Evolutionary conservation across 2,888 invertebrate genomes (phyloP), one percentile per base, ranked within the genome.

Genomic region (Lissocephala sabroskyi): DNA sequence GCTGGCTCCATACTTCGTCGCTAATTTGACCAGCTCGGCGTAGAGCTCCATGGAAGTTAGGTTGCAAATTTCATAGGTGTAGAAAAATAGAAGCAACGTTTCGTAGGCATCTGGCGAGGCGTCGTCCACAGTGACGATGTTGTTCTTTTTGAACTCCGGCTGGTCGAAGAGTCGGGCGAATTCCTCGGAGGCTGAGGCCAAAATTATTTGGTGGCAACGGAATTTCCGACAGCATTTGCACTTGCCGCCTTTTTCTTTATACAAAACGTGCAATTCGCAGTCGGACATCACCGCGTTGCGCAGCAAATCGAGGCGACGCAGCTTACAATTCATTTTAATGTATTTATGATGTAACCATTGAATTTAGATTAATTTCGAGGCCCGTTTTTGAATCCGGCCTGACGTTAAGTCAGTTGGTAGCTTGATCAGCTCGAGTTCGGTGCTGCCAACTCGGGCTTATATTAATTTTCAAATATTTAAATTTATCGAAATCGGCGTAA

Each of bases 261-360:
- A 53, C 17, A 30, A 23, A 2, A 65, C 60, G 3, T 49, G 58
- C 10, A 75, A 51, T 37, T 61, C 58, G 42, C 73, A 75, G 30
- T 75, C 73, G 5, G 63, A 52, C 7, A 59, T 37, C 7, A 56
- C 43, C 4, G 63, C 75, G 3, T 37, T 54, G 1, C 59, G 56
- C 1, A 75, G 49, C 16, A 75, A 35, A 2, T 63, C 51, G n/a
- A 62, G 45, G 3, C 75, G 68, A 16, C 73, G 62, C 10, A 63
- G 44, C 44, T 75, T 75, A 44, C 75, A 73, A 39, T 58, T 58
- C 51, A 62, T 60, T 29, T 39, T n/a, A n/a, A n/a, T n/a, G n/a
- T n/a, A n/a, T n/a, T n/a, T n/a, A n/a, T n/a, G n/a, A n/a, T n/a
- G n/a, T n/a, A n/a, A n/a, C n/a, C n/a, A n/a, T n/a, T n/a, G n/a